Base-by-base conservation (phyloP, 2,888 invertebrate genomes). In the Ypsolopha sequella region DNA sequence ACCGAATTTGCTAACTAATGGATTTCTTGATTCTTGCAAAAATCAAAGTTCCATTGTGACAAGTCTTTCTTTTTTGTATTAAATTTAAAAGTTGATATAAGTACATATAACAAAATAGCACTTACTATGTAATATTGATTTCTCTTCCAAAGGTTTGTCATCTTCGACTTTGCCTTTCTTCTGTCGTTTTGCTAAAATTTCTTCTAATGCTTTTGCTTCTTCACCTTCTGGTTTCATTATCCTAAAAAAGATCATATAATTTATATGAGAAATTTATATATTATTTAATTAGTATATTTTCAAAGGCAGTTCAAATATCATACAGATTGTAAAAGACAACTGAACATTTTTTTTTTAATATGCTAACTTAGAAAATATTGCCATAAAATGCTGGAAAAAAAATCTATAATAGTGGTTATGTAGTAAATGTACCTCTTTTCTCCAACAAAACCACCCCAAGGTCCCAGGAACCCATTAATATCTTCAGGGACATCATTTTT, bases 381-480 rank as follows among this genome's bases (percentile, higher is more conserved):
- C n/a, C n/a, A n/a, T n/a, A n/a, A n/a, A n/a, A n/a, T n/a, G n/a
- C n/a, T n/a, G n/a, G n/a, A n/a, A n/a, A n/a, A n/a, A n/a, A n/a
- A n/a, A n/a, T n/a, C n/a, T n/a, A n/a, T n/a, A n/a, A n/a, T n/a
- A n/a, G n/a, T n/a, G n/a, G n/a, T n/a, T n/a, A n/a, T n/a, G n/a
- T n/a, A n/a, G n/a, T n/a, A n/a, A n/a, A 35, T 9, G 6, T 36
- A 48, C 87, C 87, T 91, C 64, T 92, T 89, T 78, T 99, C 99
- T 68, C 97, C 97, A 7, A 92, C 90, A 78, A 90, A 99, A 51
- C 95, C 95, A 52, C 97, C 99, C 99, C 99, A 99, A 0, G 99
- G 99, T 0, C 99, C 99, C 0, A 97, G 86, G 72, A 98, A 99
- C 0, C 98, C 98, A 43, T 94, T 96, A 24, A 99, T 89, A 80